These are phyloP conservation scores for Beris morrisii DNA, from an alignment of 2,888 invertebrate genomes.

Conservation along the genomic window DNA sequence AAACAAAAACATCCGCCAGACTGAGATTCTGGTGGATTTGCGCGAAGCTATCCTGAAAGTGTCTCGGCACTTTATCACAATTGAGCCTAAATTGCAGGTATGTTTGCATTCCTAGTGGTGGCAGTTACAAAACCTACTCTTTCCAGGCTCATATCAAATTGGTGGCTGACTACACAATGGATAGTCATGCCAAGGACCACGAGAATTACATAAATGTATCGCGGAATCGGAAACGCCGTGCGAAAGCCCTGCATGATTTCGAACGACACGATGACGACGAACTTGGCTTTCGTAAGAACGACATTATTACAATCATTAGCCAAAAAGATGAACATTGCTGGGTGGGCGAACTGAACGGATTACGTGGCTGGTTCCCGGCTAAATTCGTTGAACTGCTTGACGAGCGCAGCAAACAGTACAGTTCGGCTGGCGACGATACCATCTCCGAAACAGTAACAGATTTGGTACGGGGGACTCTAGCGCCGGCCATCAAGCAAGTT, in stretches of 20 bases:
- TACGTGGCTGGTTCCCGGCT: slow-evolving; percentile 96
- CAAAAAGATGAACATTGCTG: slow-evolving; percentile 98
- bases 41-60: slow-evolving; percentile 93
- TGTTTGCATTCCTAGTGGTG: not conserved
- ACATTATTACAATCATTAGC: slow-evolving; percentile 95
- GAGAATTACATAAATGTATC: slow-evolving; percentile 94
- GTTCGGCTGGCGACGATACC: slow-evolving; percentile 94
- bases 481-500: slow-evolving; percentile 91
- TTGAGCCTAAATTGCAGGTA: slow-evolving; percentile 78
- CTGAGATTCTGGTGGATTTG: slow-evolving; percentile 96
- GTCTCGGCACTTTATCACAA: slow-evolving; percentile 90
- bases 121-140: not conserved
- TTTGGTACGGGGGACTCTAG: slow-evolving; percentile 89
- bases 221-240: slow-evolving; percentile 81
- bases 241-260: slow-evolving; percentile 95
- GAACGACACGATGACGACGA: slow-evolving; percentile 98
- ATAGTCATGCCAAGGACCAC: slow-evolving; percentile 91
- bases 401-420: slow-evolving; percentile 89
- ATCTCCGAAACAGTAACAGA: slow-evolving; percentile 97
- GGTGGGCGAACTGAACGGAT: slow-evolving; percentile 95
- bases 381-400: slow-evolving; percentile 95
- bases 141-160: slow-evolving; percentile 69
- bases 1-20: slow-evolving; percentile 96
- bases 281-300: slow-evolving; percentile 96
- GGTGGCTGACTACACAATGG: slow-evolving; percentile 92